These are phyloP conservation scores for Ladona fulva DNA, from an alignment of 1,140 invertebrate species.

Conservation along the genomic window DNA sequence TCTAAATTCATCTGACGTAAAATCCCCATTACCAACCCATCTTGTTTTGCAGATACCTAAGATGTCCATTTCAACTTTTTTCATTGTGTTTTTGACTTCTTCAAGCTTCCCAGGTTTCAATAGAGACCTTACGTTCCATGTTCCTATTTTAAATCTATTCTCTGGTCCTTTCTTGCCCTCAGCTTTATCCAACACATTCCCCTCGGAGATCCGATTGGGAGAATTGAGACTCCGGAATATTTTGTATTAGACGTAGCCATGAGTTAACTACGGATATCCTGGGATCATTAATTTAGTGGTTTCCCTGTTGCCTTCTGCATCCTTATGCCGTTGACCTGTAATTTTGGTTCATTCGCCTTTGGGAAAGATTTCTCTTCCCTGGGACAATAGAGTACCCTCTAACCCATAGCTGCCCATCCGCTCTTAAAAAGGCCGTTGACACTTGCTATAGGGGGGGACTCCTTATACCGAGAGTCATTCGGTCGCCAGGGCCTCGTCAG, in stretches of 20 bases:
- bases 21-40: constrained; percentile 14
- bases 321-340: neutral
- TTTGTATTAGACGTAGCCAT: neutral
- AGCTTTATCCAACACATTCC: neutral
- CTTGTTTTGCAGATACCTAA: constrained; percentile 18
- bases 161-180: neutral
- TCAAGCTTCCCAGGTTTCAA: neutral
- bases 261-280: neutral
- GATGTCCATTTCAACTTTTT: constrained; percentile 16
- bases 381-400: neutral
- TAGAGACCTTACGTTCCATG: neutral
- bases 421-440: too few species aligned
- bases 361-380: neutral
- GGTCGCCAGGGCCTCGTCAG: too few species aligned
- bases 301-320: neutral
- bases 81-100: neutral
- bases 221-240: neutral
- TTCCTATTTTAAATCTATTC: neutral
- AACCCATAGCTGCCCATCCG: neutral
- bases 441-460: too few species aligned
- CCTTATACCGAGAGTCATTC: too few species aligned
- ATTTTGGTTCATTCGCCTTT: neutral
- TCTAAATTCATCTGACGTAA: constrained; percentile 2
- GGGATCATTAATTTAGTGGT: neutral
- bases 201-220: neutral